These are phyloP conservation scores for Antechinus stuartii DNA, from an alignment of 2,113 vertebrate species.

Conservation along the genomic window DNA sequence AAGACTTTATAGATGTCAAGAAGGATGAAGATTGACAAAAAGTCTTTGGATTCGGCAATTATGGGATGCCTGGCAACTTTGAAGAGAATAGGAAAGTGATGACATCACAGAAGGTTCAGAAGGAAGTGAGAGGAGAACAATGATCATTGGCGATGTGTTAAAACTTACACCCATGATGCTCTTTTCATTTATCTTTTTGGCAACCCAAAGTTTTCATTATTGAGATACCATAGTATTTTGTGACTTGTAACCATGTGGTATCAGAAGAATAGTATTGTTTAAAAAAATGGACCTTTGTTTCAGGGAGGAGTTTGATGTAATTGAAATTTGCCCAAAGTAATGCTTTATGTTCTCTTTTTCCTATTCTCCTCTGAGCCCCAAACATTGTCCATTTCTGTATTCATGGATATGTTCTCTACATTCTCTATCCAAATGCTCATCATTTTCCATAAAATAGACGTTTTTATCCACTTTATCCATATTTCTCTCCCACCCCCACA, in stretches of 20 bases:
- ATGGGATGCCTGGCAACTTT: neutral
- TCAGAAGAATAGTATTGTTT: neutral
- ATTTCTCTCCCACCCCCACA: neutral
- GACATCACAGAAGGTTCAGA: neutral
- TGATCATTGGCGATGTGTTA: neutral
- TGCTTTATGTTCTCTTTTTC: neutral
- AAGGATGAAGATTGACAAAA: neutral
- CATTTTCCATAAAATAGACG: neutral
- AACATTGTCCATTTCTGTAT: neutral
- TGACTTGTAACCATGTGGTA: neutral
- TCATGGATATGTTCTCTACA: neutral
- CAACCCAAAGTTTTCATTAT: neutral
- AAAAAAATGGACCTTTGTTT: neutral
- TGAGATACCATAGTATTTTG: neutral
- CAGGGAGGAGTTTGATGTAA: neutral
- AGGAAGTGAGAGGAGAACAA: neutral
- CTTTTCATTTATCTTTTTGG: neutral
- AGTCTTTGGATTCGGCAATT: neutral
- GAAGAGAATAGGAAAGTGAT: neutral
- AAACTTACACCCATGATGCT: neutral
- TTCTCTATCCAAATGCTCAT: neutral
- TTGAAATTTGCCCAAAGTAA: neutral
- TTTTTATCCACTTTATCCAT: neutral
- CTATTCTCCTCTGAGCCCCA: neutral
- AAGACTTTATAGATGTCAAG: neutral